phyloP scores from a whole-genome alignment of 2,113 vertebrate species.

The Picathartes gymnocephalus region DNA sequence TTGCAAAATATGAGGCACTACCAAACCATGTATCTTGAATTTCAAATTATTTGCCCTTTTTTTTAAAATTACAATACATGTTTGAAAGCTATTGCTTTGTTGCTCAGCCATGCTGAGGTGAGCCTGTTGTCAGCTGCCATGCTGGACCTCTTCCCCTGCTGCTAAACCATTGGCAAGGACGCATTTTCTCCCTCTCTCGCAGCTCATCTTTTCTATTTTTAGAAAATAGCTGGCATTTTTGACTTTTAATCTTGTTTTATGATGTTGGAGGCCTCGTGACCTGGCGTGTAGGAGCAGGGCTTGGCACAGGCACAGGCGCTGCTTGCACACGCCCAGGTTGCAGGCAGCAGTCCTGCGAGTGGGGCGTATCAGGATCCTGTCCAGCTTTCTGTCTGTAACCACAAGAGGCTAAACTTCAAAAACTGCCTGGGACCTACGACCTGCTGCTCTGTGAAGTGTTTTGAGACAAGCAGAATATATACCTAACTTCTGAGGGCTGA shows the following conservation, averaged over 20 bases:
- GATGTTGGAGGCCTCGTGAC: neutral
- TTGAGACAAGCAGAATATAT: neutral
- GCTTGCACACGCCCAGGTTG: fast-evolving
- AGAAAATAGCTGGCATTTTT: neutral
- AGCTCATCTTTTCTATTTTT: neutral
- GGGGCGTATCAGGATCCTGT: fast-evolving
- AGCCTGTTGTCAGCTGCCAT: neutral
- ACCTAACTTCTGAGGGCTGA: neutral
- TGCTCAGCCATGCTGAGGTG: neutral
- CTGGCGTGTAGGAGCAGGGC: neutral
- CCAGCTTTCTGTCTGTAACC: neutral
- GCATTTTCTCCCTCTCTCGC: neutral
- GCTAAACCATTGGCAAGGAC: neutral
- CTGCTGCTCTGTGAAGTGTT: neutral
- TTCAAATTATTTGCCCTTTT: neutral
- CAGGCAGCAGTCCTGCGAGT: neutral
- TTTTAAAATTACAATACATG: neutral
- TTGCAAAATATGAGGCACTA: neutral
- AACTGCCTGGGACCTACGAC: neutral
- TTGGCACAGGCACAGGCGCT: neutral
- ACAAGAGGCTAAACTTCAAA: neutral
- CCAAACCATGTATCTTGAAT: neutral
- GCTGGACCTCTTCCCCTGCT: neutral
- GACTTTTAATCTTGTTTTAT: neutral
- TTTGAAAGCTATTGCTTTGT: neutral